Conservation (phyloP, 2,888 invertebrate genomes). For the Scelioninae gen. 2 region DNA sequence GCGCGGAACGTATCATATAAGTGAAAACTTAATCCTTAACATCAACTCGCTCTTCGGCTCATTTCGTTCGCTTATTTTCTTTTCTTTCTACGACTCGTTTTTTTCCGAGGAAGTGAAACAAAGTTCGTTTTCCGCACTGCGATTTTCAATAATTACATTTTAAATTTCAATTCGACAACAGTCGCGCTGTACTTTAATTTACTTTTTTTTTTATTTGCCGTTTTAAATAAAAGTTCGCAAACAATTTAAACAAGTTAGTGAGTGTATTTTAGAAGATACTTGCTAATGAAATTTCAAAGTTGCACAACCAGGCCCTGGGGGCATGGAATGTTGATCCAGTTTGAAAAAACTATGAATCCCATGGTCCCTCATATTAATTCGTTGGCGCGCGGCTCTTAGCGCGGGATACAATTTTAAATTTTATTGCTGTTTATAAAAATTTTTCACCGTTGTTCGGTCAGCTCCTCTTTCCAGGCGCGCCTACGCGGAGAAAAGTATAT, state of each 20-base stretch:
- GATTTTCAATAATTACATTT: constrained; percentile 27
- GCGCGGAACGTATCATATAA: too few species aligned
- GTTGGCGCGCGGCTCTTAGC: constrained; percentile 11
- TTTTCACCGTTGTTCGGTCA: constrained; percentile 13
- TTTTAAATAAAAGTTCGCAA: constrained; percentile 27
- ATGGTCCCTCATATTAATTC: constrained; percentile 22
- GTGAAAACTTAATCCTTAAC: too few species aligned
- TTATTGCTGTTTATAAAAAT: constrained; percentile 38
- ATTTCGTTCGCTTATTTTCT: neutral
- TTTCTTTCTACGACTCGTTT: too few species aligned
- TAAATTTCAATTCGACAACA: constrained; percentile 15
- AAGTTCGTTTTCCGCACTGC: neutral
- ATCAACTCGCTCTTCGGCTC: too few species aligned
- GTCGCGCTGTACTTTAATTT: neutral
- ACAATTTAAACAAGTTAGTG: constrained; percentile 41
- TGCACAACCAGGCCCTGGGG: constrained; percentile 44
- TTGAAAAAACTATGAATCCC: constrained; percentile 33
- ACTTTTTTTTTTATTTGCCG: constrained; percentile 12
- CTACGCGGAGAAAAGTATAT: constrained; percentile 18
- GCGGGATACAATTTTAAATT: constrained; percentile 46
- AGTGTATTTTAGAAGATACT: constrained; percentile 47
- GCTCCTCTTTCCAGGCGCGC: constrained; percentile 13
- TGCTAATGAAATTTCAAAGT: constrained; percentile 51
- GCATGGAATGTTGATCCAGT: constrained; percentile 36
- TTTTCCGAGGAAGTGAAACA: neutral